Evolutionary conservation across 2,113 vertebrate species (phyloP).

Genomic region (Salvelinus fontinalis): DNA sequence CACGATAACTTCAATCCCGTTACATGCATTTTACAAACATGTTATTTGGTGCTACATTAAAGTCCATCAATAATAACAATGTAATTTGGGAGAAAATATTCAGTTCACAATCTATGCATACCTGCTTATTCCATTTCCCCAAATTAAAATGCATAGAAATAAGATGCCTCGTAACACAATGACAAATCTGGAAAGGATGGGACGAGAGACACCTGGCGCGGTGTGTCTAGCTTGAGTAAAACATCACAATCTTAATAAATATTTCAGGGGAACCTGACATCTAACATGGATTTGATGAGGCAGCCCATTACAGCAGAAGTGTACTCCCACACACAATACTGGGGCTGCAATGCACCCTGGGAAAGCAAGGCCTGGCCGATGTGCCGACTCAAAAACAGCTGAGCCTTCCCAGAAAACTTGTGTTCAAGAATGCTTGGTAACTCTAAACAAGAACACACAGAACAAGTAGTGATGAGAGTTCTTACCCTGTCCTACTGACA

Average conservation of each 20-base stretch:
- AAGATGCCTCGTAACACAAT: neutral
- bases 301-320: neutral
- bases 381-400: neutral
- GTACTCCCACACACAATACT: neutral
- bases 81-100: neutral
- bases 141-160: neutral
- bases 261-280: neutral
- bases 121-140: neutral
- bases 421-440: neutral
- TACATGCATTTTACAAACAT: neutral
- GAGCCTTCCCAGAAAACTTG: neutral
- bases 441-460: neutral
- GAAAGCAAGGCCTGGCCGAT: neutral
- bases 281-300: constrained; percentile 1
- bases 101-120: neutral
- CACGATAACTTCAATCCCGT: neutral
- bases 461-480: neutral
- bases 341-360: neutral
- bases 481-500: too few relatives aligned
- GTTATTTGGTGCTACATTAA: neutral
- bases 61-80: neutral
- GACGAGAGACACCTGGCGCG: neutral
- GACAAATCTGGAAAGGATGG: neutral
- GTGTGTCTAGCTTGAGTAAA: neutral
- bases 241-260: neutral